A percentile compares a stretch with the other conserved stretches of the same genome.
Evolutionary conservation across 2,888 invertebrate species (phyloP).

Genomic region (Catocala nupta): DNA sequence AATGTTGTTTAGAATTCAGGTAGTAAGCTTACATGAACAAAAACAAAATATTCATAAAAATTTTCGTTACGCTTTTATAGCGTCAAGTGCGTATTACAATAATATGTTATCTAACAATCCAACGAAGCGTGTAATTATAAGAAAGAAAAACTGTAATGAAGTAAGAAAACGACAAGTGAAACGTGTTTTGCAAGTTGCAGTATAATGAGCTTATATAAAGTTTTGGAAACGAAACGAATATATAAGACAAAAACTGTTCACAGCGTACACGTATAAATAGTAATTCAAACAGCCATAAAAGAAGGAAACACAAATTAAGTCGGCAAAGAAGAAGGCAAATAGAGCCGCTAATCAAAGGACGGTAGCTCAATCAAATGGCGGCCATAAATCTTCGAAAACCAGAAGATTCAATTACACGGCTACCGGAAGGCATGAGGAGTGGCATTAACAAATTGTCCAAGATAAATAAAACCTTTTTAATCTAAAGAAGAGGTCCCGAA

Average conservation of each 20-base stretch:
- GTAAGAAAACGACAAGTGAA: conserved; percentile 33
- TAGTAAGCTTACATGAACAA: conserved; percentile 22
- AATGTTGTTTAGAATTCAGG: conserved; percentile 14
- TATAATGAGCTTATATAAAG: conserved; percentile 38
- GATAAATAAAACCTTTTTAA: conserved; percentile 85
- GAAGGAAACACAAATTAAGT: conserved; percentile 60
- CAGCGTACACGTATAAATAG: conserved; percentile 9
- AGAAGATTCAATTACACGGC: conserved; percentile 86
- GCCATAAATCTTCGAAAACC: conserved; percentile 82
- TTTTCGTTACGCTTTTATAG: conserved; percentile 31
- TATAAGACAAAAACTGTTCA: conserved; percentile 11
- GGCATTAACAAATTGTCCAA: conserved; percentile 86
- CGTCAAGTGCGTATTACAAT: conserved; percentile 31
- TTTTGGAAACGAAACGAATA: conserved; percentile 13
- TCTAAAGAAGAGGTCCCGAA: conserved; percentile 72
- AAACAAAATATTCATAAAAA: conserved; percentile 32
- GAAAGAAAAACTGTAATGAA: conserved; percentile 37
- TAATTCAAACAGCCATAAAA: conserved; percentile 35
- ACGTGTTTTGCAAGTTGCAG: conserved; percentile 23
- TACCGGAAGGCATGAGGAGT: conserved; percentile 82
- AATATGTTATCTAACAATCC: conserved; percentile 36
- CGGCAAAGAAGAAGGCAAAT: conserved; percentile 55
- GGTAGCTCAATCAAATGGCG: conserved; percentile 78
- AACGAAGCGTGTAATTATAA: conserved; percentile 45
- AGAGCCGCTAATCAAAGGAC: conserved; percentile 79